Evolutionary conservation across 2,113 vertebrate genomes (phyloP).

Genomic region (Hiodon alosoides): DNA sequence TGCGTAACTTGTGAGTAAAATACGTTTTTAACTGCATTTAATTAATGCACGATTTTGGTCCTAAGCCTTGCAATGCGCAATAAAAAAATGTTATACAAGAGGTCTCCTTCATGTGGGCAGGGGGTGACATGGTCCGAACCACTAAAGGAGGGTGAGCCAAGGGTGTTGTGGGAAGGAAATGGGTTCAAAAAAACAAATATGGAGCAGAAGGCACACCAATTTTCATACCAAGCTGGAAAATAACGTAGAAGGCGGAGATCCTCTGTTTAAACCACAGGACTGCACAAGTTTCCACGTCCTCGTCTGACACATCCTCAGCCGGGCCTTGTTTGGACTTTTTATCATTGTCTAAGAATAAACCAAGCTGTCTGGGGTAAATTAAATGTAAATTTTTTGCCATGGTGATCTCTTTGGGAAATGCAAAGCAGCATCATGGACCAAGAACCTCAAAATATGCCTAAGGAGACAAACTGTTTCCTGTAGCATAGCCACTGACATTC

Average conservation of each 20-base stretch:
- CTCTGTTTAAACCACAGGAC: neutral
- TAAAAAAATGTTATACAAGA: neutral
- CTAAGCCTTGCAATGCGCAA: no score
- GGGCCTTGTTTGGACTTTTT: neutral
- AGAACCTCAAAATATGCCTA: neutral
- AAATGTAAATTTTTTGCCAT: no score
- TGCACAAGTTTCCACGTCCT: slow-evolving; percentile 3
- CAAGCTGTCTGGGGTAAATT: neutral
- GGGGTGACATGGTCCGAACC: neutral
- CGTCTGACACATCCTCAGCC: neutral
- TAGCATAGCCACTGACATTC: no score
- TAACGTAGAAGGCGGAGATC: neutral
- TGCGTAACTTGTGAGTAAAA: neutral
- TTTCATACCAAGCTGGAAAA: slow-evolving; percentile 6
- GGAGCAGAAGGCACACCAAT: slow-evolving; percentile 8
- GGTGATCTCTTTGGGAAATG: neutral
- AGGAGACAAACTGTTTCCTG: neutral
- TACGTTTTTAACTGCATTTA: neutral
- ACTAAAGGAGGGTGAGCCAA: slow-evolving; percentile 8
- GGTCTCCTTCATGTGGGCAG: neutral
- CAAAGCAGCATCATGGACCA: neutral
- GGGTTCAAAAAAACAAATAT: slow-evolving; percentile 8
- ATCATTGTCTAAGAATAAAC: neutral
- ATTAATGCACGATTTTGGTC: neutral
- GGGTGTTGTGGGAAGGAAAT: neutral